These are phyloP conservation scores for Xylocampa areola DNA, from an alignment of 2,888 invertebrate species.

Conservation along the genomic window DNA sequence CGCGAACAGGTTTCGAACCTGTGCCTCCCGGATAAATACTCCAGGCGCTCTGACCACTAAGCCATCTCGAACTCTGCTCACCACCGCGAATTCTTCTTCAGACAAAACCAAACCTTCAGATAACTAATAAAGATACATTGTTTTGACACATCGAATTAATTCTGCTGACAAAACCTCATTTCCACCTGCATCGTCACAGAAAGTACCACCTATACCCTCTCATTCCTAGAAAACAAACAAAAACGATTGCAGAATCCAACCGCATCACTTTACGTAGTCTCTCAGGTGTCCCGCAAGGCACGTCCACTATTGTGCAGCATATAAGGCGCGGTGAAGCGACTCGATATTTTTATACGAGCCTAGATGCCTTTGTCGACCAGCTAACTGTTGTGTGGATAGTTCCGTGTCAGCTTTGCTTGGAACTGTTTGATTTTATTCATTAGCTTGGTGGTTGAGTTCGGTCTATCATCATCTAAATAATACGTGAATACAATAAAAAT, in stretches of 20 bases:
- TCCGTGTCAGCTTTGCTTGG: conserved; percentile 55
- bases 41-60: too few relatives aligned
- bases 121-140: too few relatives aligned
- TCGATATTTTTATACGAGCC: conserved; percentile 87
- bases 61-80: too few relatives aligned
- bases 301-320: conserved; percentile 86
- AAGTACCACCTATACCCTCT: background rate
- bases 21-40: too few relatives aligned
- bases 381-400: conserved; percentile 70
- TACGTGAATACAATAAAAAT: too few relatives aligned
- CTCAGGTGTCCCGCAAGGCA: conserved; percentile 76
- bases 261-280: conserved; percentile 68
- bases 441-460: conserved; percentile 13
- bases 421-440: conserved; percentile 52
- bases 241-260: conserved; percentile 8
- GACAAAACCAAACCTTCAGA: too few relatives aligned
- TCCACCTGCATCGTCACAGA: background rate
- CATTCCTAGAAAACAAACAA: background rate
- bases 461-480: too few relatives aligned
- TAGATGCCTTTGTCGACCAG: conserved; percentile 78
- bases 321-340: conserved; percentile 81
- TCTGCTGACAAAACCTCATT: background rate
- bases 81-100: too few relatives aligned
- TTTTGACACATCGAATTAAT: too few relatives aligned
- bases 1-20: too few relatives aligned